Evolutionary conservation across 2,113 vertebrate genomes (phyloP).

Genomic region (Ictalurus punctatus): DNA sequence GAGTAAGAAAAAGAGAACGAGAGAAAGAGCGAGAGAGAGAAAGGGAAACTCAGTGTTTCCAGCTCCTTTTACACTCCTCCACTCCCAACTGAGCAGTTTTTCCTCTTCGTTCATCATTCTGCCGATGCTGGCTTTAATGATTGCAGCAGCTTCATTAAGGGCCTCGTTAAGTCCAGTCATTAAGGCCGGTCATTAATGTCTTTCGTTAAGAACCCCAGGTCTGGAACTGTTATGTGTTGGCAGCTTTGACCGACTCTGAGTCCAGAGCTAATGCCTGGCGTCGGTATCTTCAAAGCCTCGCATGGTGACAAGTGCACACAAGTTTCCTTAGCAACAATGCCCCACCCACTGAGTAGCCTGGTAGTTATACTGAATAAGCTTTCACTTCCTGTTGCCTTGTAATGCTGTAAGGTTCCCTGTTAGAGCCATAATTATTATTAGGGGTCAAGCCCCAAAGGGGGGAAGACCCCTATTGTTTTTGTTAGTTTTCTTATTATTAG

Average conservation of each 20-base stretch:
- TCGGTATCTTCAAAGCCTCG: conserved; percentile 5
- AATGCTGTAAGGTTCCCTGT: conserved; percentile 19
- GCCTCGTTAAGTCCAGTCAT: conserved; percentile 74
- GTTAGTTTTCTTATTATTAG: too few relatives aligned
- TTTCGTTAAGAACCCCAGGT: conserved; percentile 65
- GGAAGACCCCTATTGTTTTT: too few relatives aligned
- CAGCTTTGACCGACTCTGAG: conserved; percentile 63
- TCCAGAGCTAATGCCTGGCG: conserved; percentile 30
- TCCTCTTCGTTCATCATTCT: conserved; percentile 67
- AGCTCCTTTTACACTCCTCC: conserved; percentile 56
- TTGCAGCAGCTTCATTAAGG: conserved; percentile 74
- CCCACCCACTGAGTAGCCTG: conserved; percentile 6
- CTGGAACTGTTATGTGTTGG: conserved; percentile 61
- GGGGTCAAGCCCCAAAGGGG: too few relatives aligned
- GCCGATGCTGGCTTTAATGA: conserved; percentile 69
- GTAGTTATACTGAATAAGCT: neutral
- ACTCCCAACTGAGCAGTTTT: conserved; percentile 45
- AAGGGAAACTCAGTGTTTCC: conserved; percentile 40
- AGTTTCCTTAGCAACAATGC: conserved; percentile 30
- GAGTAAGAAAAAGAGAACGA: conserved; percentile 19
- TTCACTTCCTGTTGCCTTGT: conserved; percentile 13
- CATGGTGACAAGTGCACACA: neutral
- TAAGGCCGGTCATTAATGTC: conserved; percentile 73
- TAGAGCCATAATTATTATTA: too few relatives aligned
- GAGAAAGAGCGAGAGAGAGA: conserved; percentile 26